Conservation (phyloP, 2,888 invertebrate genomes). For the Andrena hattorfiana region DNA sequence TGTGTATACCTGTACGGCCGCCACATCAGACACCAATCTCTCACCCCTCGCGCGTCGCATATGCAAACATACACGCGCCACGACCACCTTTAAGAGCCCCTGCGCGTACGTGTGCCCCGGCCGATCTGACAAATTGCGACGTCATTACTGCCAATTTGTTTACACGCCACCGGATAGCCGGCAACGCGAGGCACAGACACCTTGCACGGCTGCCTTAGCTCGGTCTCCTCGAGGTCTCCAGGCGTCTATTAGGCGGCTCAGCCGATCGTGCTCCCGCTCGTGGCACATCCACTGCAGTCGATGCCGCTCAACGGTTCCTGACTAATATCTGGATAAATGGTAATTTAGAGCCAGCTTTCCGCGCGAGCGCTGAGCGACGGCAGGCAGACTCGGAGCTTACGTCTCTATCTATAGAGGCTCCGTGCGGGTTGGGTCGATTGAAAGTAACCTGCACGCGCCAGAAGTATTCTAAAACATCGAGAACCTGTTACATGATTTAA, state of each 20-base stretch:
- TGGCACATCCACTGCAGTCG: neutral
- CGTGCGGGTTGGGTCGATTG: no score
- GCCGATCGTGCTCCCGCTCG: constrained; percentile 28
- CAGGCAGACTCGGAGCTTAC: no score
- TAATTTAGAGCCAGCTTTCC: neutral
- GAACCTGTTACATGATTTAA: neutral
- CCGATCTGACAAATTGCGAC: constrained; percentile 82
- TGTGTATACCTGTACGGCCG: constrained; percentile 58
- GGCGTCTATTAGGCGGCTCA: constrained; percentile 65
- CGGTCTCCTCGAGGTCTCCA: constrained; percentile 55
- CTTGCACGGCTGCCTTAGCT: constrained; percentile 42
- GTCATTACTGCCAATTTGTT: constrained; percentile 83
- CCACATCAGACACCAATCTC: constrained; percentile 68
- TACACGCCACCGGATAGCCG: constrained; percentile 79
- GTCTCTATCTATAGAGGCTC: no score
- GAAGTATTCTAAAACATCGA: neutral
- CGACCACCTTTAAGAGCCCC: constrained; percentile 2
- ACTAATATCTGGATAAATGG: constrained; percentile 20
- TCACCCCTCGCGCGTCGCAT: constrained; percentile 60
- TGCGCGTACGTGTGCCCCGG: constrained; percentile 47
- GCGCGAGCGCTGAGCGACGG: neutral
- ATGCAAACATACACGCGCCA: constrained; percentile 46
- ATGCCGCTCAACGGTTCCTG: constrained; percentile 11
- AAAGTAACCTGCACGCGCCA: neutral
- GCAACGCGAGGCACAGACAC: constrained; percentile 70